Evolutionary conservation across 2,113 vertebrate genomes (phyloP), one percentile per base, ranked within the genome.

Genomic region (Rhea americana): DNA sequence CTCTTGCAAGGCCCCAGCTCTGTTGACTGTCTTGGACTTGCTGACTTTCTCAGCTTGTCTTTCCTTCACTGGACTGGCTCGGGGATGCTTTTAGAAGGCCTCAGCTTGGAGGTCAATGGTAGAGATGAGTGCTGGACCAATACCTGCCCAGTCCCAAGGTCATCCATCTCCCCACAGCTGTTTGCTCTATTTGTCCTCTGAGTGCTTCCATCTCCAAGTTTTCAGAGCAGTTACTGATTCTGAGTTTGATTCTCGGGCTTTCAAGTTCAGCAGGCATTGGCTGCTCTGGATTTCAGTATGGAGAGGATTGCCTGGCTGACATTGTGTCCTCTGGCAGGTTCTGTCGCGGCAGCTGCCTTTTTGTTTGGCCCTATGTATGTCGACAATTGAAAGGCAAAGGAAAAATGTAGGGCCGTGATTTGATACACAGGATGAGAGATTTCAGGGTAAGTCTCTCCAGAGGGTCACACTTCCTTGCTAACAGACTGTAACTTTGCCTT

Each of bases 331-430:
- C 47, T 61, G 73, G 2, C 1, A 9, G 50, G 11, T 56, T 94
- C n/a, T 70, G 0, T 56, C 35, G 16, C 30, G 72, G 8, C 0
- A 0, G 11, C 48, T 81, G 10, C 25, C 20, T 50, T 68, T 70
- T 79, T 37, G 1, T 17, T 45, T 70, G 73, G 7, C 32, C 24
- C 1, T 2, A 8, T 39, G 41, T 53, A 32, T 50, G 68, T 43
- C n/a, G 85, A 48, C 1, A 0, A 14, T 74, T 9, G 85, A 51
- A 70, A 87, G 76, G 50, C 82, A 91, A 76, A 78, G 82, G 76
- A 53, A n/a, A 70, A 78, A 66, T 82, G 48, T 53, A 68, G 45
- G 66, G 37, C 66, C 50, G 2, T 41, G 76, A 68, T 84, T 80
- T 93, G 85, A 91, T 72, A 86, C 58, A 51, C 48, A 61, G 74